Percentiles rank a stretch among this genome's conserved stretches.
Conservation (phyloP, 2,888 invertebrate genomes). For the Choristoneura rosaceana region DNA sequence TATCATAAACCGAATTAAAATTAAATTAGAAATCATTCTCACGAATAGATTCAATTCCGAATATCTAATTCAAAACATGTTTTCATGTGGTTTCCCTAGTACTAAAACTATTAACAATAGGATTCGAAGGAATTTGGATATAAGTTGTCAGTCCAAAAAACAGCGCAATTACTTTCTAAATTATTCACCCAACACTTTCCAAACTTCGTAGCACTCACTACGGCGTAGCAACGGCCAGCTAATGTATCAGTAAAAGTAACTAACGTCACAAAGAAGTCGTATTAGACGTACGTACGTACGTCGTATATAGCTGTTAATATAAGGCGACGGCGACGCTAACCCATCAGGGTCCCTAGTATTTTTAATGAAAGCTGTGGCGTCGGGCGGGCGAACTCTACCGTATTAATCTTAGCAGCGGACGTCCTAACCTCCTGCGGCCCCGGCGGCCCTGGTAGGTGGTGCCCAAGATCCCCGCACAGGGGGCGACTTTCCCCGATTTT, state of each 20-base stretch:
- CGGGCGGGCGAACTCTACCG: conserved; percentile 75
- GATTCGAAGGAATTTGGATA: background rate
- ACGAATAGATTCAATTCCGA: too few species aligned
- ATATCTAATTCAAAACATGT: too few species aligned
- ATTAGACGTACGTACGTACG: background rate
- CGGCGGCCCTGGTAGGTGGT: conserved; percentile 77
- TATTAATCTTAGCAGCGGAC: conserved; percentile 81
- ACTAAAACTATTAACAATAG: background rate
- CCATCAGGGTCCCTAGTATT: conserved; percentile 72
- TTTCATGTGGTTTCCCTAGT: too few species aligned
- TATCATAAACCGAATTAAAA: too few species aligned
- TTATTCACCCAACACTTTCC: background rate
- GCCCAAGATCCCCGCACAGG: conserved; percentile 71
- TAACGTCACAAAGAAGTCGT: conserved; percentile 23
- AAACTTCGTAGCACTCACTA: conserved; percentile 36
- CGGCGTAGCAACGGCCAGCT: conserved; percentile 30
- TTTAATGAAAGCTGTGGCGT: conserved; percentile 82
- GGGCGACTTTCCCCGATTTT: conserved; percentile 73
- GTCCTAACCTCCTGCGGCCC: conserved; percentile 69
- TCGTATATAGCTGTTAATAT: conserved; percentile 50
- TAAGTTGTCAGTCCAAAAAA: background rate
- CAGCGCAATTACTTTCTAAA: background rate
- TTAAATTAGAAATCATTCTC: too few species aligned
- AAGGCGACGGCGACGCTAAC: conserved; percentile 56
- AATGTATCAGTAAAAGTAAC: conserved; percentile 27